Conservation (phyloP, 2,113 vertebrate genomes). For the Coturnix japonica region DNA sequence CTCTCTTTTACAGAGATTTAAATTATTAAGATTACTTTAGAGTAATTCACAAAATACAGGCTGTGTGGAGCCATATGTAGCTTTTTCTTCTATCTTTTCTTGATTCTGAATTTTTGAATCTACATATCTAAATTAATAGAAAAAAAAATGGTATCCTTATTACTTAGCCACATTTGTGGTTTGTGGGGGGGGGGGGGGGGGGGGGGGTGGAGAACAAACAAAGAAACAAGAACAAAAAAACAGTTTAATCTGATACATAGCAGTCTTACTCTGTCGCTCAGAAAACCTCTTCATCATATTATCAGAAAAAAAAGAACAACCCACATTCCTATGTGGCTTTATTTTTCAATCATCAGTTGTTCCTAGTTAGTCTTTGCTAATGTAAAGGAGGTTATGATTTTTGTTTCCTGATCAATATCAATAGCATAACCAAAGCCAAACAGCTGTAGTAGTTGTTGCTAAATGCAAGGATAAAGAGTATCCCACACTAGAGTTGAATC, state of each 20-base stretch:
- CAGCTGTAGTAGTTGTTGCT: neutral
- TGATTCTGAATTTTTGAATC: neutral
- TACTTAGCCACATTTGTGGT: neutral
- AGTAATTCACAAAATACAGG: neutral
- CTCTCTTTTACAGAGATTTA: neutral
- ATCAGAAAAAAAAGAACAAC: neutral
- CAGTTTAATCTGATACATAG: neutral
- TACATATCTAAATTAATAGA: neutral
- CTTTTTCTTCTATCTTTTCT: neutral
- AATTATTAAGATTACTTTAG: neutral
- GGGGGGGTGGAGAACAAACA: neutral
- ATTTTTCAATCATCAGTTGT: neutral
- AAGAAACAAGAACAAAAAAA: accelerated
- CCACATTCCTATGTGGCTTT: neutral
- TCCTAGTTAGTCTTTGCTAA: neutral
- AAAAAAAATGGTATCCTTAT: neutral
- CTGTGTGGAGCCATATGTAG: neutral
- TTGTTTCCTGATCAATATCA: neutral
- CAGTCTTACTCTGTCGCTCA: neutral
- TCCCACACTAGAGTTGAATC: neutral
- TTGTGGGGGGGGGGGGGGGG: neutral
- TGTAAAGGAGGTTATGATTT: neutral
- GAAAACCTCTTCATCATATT: accelerated
- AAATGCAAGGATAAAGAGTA: neutral
- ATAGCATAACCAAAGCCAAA: neutral